phyloP scores from a whole-genome alignment of 2,888 invertebrate genomes.

The Apodemia zela region DNA sequence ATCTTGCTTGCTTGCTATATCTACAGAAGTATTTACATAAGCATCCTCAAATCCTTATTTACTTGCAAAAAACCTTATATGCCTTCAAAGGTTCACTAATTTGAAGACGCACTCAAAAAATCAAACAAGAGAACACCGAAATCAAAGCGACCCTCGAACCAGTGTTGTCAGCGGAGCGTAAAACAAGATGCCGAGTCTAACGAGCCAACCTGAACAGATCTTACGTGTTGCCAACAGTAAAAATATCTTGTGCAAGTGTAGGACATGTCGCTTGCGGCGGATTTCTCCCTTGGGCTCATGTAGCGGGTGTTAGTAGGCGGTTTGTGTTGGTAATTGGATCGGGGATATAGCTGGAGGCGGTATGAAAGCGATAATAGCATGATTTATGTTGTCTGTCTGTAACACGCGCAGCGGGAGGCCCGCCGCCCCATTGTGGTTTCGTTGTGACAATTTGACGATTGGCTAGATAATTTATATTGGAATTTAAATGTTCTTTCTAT shows the following conservation, averaged over 20 bases:
- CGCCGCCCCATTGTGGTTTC: conserved; percentile 32
- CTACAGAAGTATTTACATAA: background rate
- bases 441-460: conserved; percentile 28
- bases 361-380: conserved; percentile 44
- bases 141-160: conserved; percentile 60
- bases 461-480: conserved; percentile 20
- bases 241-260: conserved; percentile 45
- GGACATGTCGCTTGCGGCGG: conserved; percentile 38
- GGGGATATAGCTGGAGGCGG: conserved; percentile 42
- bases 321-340: conserved; percentile 42
- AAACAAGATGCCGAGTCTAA: conserved; percentile 58
- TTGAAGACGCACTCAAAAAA: conserved; percentile 58
- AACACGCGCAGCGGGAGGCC: conserved; percentile 38
- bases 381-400: conserved; percentile 48
- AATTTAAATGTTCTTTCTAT: background rate
- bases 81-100: conserved; percentile 50
- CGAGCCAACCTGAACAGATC: conserved; percentile 56
- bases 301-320: conserved; percentile 3
- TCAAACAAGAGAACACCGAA: conserved; percentile 56
- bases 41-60: background rate
- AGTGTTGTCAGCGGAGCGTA: conserved; percentile 49
- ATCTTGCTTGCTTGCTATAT: background rate
- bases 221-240: conserved; percentile 47
- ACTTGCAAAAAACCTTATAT: conserved; percentile 9
- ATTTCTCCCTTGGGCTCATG: conserved; percentile 29